Evolutionary conservation across 2,113 vertebrate species (phyloP), one percentile per base, ranked within the genome.

Genomic region (Amblyopsis rosae): DNA sequence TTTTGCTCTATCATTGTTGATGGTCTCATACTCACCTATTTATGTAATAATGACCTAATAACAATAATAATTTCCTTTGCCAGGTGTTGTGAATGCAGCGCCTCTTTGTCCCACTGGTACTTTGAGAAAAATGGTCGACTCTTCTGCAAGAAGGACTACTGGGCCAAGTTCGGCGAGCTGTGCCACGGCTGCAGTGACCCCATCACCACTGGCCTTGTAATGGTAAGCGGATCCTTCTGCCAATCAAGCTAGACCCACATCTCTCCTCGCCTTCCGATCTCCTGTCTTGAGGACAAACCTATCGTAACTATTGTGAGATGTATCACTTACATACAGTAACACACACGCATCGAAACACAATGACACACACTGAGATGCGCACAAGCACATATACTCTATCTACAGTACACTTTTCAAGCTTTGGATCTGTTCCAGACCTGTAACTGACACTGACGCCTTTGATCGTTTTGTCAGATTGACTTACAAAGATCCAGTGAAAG

Each of bases 121-220:
- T 98, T 98, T 1, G 98, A 99, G 87, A 98, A 97, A 91, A 97
- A 99, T 87, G 96, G 96, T 3, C 94, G 79, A 51, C 96, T 99
- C 55, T 99, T 95, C 93, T 99, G 98, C 87, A 97, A 97, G 93
- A 96, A 95, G 81, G 96, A 99, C 87, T 99, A 98, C 91, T 99
- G 98, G 96, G 88, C 92, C 16, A 95, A 90, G 75, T 98, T 95
- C 0, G 96, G 97, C 33, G 96, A 98, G 86, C 92, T 97, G 46
- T 99, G 98, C 89, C 96, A 98, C 0, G 97, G 97, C 79, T 99
- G 98, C 87, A 95, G 93, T 0, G 97, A 98, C 88, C 95, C 95
- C 9, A 98, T 99, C 92, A 95, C 93, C 90, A 98, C 96, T 49
- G 98, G 98, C 67, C 93, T 98, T 74, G 95, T 99, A 91, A 98